Evolutionary conservation across 2,888 invertebrate species (phyloP).

Genomic region (Eugnorisma glareosa): DNA sequence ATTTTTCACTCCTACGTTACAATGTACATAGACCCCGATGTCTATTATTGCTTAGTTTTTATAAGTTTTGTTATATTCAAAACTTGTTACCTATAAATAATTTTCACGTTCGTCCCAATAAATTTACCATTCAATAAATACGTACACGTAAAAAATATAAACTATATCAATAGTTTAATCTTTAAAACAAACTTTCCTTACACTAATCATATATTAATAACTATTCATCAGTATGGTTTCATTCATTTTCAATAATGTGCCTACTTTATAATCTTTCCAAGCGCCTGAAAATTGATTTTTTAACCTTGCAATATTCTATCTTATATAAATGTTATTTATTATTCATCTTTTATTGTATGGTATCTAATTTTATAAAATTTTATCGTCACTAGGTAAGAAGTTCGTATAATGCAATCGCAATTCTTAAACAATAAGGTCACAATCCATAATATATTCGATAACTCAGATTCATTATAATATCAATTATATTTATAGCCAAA

Average conservation of each 20-base stretch:
- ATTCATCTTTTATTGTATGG: constrained; percentile 80
- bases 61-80: constrained; percentile 88
- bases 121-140: constrained; percentile 91
- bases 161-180: constrained; percentile 91
- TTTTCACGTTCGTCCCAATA: constrained; percentile 90
- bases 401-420: constrained; percentile 71
- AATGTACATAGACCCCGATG: constrained; percentile 89
- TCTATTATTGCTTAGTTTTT: constrained; percentile 90
- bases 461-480: constrained; percentile 80
- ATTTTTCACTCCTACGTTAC: constrained; percentile 86
- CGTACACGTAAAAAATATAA: constrained; percentile 91
- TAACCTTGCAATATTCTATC: constrained; percentile 84
- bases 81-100: constrained; percentile 90
- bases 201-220: constrained; percentile 90
- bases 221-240: constrained; percentile 90
- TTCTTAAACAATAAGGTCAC: constrained; percentile 81
- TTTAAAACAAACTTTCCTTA: constrained; percentile 90
- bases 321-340: constrained; percentile 82
- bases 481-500: constrained; percentile 77
- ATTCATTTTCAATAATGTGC: constrained; percentile 89
- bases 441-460: constrained; percentile 75
- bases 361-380: constrained; percentile 84
- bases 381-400: constrained; percentile 82
- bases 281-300: constrained; percentile 86
- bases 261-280: constrained; percentile 90